A percentile compares a stretch with the other conserved stretches of the same genome.
These are phyloP conservation scores for Dicrurus megarhynchus DNA, from an alignment of 2,113 vertebrate species.

Conservation along the genomic window DNA sequence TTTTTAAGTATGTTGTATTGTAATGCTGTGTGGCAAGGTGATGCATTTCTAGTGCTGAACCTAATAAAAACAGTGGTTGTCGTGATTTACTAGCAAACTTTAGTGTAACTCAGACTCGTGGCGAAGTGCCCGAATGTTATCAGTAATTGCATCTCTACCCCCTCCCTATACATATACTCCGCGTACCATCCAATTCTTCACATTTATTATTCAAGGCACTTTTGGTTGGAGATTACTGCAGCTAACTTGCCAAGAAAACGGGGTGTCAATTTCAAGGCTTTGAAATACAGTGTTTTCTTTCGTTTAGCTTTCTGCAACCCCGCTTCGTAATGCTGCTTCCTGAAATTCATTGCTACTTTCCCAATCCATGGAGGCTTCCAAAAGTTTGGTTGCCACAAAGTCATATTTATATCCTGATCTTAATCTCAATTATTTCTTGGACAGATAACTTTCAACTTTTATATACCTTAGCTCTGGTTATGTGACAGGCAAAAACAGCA, in stretches of 20 bases:
- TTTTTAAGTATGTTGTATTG: background rate
- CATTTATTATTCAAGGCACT: background rate
- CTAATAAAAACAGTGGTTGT: constrained; percentile 1
- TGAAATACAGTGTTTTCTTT: background rate
- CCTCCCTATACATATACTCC: background rate
- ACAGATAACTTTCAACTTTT: background rate
- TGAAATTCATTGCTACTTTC: background rate
- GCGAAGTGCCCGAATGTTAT: background rate
- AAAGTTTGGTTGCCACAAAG: background rate
- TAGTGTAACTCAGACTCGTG: background rate
- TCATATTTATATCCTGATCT: background rate
- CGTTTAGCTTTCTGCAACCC: background rate
- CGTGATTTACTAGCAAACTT: constrained; percentile 23
- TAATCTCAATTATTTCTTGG: background rate
- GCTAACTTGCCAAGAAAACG: background rate
- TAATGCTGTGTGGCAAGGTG: background rate
- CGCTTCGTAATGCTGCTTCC: background rate
- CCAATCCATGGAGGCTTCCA: background rate
- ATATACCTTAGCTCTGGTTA: background rate
- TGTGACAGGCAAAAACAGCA: background rate
- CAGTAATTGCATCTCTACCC: background rate
- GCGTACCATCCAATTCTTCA: background rate
- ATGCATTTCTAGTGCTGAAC: background rate
- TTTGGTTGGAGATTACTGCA: background rate
- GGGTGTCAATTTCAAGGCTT: background rate